phyloP scores from a whole-genome alignment of 2,113 vertebrate species.

The Pelobates fuscus region DNA sequence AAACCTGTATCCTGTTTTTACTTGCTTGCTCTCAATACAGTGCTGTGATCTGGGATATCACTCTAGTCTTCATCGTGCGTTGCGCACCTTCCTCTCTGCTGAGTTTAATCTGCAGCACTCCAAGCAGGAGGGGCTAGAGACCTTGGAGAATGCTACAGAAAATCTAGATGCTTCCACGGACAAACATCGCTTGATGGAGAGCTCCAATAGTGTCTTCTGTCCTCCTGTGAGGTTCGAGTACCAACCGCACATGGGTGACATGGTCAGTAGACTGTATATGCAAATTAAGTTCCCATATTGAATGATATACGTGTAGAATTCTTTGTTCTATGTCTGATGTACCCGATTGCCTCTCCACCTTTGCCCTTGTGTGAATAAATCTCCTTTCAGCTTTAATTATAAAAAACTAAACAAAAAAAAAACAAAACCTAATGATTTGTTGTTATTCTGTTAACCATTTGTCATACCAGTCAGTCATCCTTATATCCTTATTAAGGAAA shows the following conservation, averaged over 20 bases:
- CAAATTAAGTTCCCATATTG: too few relatives aligned
- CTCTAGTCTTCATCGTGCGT: conserved; percentile 89
- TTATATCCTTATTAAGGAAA: too few relatives aligned
- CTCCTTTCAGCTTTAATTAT: too few relatives aligned
- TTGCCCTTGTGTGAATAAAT: too few relatives aligned
- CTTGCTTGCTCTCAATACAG: conserved; percentile 63
- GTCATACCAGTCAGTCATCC: too few relatives aligned
- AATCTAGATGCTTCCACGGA: conserved; percentile 92
- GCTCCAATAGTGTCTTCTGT: conserved; percentile 97
- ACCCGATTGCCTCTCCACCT: too few relatives aligned
- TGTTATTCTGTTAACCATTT: too few relatives aligned
- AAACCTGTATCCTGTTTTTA: too few relatives aligned
- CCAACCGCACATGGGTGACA: conserved; percentile 97
- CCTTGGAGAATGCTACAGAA: conserved; percentile 89
- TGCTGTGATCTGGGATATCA: conserved; percentile 98
- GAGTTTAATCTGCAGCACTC: conserved; percentile 94
- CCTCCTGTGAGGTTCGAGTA: conserved; percentile 96
- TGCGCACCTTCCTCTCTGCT: conserved; percentile 93
- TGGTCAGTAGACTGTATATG: conserved; percentile 69
- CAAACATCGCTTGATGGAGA: conserved; percentile 97
- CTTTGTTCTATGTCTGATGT: too few relatives aligned
- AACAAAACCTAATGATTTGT: too few relatives aligned
- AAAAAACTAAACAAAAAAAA: too few relatives aligned
- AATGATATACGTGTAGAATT: too few relatives aligned
- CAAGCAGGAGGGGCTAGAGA: conserved; percentile 89